These are phyloP conservation scores for Microplitis demolitor DNA, from an alignment of 1,140 invertebrate species.

Conservation along the genomic window DNA sequence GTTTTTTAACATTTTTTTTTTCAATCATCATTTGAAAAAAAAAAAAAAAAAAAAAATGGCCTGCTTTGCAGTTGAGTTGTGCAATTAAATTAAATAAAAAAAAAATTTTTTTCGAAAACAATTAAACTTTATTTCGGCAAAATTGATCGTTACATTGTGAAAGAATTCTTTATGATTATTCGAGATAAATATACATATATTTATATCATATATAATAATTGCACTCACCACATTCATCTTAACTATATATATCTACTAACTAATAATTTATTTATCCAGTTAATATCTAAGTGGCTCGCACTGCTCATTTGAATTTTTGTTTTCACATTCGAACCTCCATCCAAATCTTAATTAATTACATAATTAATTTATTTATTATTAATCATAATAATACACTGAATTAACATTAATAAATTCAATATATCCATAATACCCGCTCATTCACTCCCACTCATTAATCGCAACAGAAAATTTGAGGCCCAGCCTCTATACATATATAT, in stretches of 20 bases:
- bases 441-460: not conserved
- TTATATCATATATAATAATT: slow-evolving; percentile 32
- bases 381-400: not conserved
- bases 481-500: slow-evolving; percentile 37
- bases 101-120: slow-evolving; percentile 38
- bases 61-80: no score
- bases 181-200: slow-evolving; percentile 34
- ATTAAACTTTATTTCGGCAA: slow-evolving; percentile 51
- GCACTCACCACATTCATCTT: slow-evolving; percentile 2
- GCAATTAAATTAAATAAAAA: not conserved
- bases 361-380: not conserved
- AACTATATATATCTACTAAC: not conserved
- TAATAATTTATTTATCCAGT: not conserved
- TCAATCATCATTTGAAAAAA: no score
- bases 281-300: not conserved
- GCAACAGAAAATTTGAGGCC: slow-evolving; percentile 36
- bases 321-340: no score
- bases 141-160: slow-evolving; percentile 44
- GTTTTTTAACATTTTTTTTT: no score
- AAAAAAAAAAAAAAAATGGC: no score
- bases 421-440: not conserved
- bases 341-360: no score
- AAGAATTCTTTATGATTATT: slow-evolving; percentile 31
- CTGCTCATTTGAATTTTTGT: no score
- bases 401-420: not conserved